Base-by-base conservation (phyloP, 2,888 invertebrate species). In the Blastobasis lacticolella region DNA sequence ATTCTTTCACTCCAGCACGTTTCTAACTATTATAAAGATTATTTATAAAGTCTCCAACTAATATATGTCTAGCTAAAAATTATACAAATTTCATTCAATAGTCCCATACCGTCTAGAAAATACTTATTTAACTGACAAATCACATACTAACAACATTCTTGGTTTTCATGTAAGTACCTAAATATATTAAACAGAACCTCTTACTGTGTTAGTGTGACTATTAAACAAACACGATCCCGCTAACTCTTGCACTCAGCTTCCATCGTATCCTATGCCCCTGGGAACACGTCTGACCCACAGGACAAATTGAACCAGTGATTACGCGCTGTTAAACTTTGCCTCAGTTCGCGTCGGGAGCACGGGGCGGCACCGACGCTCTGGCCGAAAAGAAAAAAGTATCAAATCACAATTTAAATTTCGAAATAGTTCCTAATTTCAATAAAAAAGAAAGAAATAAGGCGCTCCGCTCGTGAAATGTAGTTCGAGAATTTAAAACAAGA, bases 241-340 rank as follows among this genome's bases (percentile, higher is more conserved):
- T 58, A 51, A 60, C 56, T 60, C 56, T 54, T 62, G 54, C 74
- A 75, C 80, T 74, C 70, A 67, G 75, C 77, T 75, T 58, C 56
- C 64, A 62, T 71, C 71, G 66, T 74, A 61, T 75, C 71, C 68
- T 68, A 74, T 70, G 61, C 50, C 65, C 70, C 78, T 74, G 75
- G 75, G 73, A 76, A 71, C 73, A 64, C 65, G 65, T 74, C 65
- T 77, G 79, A 76, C 78, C 81, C 79, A 66, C 78, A 75, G 76
- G 74, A 81, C 75, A 85, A 86, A 76, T 86, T 81, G 84, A 76
- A 70, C 73, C 73, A 71, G 76, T 77, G 74, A 85, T 85, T 86
- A 85, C 74, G 70, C 64, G 71, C 78, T 73, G 85, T 82, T 82
- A 80, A 71, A 70, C 73, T 72, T 71, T 64, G 71, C 73, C 74